These are phyloP conservation scores for Prionace glauca DNA, from an alignment of 2,797 vertebrate species.

Conservation along the genomic window DNA sequence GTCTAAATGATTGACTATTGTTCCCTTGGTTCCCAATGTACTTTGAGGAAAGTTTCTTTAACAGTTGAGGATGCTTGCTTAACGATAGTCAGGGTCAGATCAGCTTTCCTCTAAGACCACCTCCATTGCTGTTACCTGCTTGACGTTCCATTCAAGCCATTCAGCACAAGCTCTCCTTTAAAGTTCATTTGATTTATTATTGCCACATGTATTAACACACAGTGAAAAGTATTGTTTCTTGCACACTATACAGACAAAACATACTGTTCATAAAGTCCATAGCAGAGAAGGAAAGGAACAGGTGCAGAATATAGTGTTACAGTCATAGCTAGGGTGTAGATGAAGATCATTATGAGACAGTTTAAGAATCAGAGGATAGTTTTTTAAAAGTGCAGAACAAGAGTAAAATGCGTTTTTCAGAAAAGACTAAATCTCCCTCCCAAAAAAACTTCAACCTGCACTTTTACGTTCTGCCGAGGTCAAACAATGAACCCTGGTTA, in stretches of 20 bases:
- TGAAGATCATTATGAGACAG: no score
- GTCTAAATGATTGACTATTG: not conserved
- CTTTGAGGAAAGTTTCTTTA: not conserved
- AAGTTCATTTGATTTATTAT: no score
- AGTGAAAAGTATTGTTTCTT: no score
- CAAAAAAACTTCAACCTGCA: not conserved
- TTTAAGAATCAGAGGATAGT: no score
- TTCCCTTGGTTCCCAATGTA: not conserved
- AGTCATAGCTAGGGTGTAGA: no score
- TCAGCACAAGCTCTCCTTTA: not conserved
- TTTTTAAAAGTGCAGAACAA: no score
- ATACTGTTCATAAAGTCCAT: no score
- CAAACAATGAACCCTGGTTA: not conserved
- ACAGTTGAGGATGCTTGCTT: not conserved
- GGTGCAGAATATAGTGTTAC: no score
- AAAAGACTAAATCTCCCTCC: no score
- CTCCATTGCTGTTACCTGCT: not conserved
- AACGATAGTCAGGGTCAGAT: not conserved
- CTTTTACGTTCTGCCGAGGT: not conserved
- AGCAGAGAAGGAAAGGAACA: no score
- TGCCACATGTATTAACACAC: no score
- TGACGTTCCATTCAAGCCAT: not conserved
- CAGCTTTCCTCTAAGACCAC: not conserved
- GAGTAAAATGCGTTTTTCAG: not conserved
- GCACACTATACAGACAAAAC: no score